Conservation (phyloP, 2,888 invertebrate genomes). For the Hedychridium roseum region DNA sequence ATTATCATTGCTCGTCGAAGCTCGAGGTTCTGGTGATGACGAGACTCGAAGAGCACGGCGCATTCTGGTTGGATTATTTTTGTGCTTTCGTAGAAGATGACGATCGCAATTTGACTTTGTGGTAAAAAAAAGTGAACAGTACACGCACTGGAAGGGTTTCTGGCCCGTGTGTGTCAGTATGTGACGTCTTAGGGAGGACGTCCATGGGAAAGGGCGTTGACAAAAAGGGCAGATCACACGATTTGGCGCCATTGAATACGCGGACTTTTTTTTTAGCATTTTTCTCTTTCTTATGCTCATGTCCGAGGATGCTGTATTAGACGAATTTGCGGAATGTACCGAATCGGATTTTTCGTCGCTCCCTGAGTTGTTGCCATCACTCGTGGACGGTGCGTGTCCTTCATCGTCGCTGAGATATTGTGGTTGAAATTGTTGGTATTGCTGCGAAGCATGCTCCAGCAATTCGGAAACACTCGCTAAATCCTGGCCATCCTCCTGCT, state of each 20-base stretch:
- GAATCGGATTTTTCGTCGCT: conserved; percentile 83
- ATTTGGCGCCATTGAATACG: conserved; percentile 94
- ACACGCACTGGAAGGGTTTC: conserved; percentile 94
- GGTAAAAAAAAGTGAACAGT: conserved; percentile 92
- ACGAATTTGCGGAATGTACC: conserved; percentile 67
- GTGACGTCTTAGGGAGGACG: conserved; percentile 92
- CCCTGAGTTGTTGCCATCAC: conserved; percentile 84
- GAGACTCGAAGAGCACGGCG: conserved; percentile 45
- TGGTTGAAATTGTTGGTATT: conserved; percentile 60
- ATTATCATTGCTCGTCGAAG: conserved; percentile 60
- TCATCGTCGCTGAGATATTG: conserved; percentile 73
- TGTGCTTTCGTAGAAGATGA: conserved; percentile 89
- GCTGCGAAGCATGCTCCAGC: conserved; percentile 76
- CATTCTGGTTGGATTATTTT: conserved; percentile 64
- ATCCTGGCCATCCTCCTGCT: conserved; percentile 67
- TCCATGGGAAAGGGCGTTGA: conserved; percentile 95
- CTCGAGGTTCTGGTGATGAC: conserved; percentile 64
- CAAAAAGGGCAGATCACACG: conserved; percentile 94
- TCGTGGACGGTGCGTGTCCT: conserved; percentile 82
- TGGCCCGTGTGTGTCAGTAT: conserved; percentile 95
- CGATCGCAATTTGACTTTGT: conserved; percentile 98
- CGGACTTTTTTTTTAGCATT: conserved; percentile 84
- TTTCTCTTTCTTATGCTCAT: conserved; percentile 47
- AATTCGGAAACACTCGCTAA: conserved; percentile 81
- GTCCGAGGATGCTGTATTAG: conserved; percentile 56